A percentile compares a stretch with the other conserved stretches of the same genome.
Conservation (phyloP, 1,140 invertebrate genomes). For the Eurosta solidaginis region DNA sequence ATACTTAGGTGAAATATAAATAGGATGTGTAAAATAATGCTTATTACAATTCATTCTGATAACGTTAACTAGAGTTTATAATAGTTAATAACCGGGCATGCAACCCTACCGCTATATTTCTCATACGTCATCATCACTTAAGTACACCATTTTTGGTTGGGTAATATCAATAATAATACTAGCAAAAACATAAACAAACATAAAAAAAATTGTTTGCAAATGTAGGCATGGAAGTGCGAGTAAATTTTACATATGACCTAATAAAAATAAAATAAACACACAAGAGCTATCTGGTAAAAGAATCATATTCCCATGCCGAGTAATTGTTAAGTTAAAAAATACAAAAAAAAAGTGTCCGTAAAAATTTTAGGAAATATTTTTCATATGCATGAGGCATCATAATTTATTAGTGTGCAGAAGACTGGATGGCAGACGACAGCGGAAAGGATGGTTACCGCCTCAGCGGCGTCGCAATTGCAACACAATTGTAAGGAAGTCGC, state of each 20-base stretch:
- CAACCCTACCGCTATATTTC: no score
- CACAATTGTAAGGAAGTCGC: constrained; percentile 41
- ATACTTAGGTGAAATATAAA: no score
- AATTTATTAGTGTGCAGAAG: constrained; percentile 45
- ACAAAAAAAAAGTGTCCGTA: background rate
- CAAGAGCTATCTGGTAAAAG: background rate
- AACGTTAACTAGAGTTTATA: no score
- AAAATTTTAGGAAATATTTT: constrained; percentile 52
- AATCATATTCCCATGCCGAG: background rate
- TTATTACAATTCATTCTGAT: no score
- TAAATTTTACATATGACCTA: constrained; percentile 18
- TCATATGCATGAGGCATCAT: constrained; percentile 47
- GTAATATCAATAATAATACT: no score
- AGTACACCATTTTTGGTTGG: no score
- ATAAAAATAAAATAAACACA: constrained; percentile 23
- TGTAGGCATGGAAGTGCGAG: background rate
- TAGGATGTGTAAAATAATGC: no score
- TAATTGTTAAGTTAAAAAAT: background rate
- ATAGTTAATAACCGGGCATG: no score
- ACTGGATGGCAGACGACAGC: constrained; percentile 37
- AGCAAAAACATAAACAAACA: background rate
- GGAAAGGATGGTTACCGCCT: constrained; percentile 41
- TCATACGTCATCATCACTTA: no score
- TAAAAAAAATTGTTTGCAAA: no score
- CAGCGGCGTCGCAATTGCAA: constrained; percentile 34